These are phyloP conservation scores for Polypedilum pembai DNA, from an alignment of 1,140 invertebrate genomes.

Conservation along the genomic window DNA sequence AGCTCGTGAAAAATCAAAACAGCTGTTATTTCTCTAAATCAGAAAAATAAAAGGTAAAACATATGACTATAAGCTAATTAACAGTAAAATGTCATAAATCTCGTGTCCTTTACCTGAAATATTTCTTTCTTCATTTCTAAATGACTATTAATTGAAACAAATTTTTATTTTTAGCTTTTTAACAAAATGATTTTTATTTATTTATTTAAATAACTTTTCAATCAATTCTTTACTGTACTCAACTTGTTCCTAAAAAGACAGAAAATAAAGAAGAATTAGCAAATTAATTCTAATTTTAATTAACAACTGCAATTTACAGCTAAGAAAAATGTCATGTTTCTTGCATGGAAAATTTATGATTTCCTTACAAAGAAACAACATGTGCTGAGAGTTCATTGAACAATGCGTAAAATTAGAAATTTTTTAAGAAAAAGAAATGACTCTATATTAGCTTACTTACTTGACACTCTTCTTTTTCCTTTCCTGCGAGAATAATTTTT, in stretches of 20 bases:
- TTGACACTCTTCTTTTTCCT: background rate
- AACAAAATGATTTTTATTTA: no score
- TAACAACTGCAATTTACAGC: background rate
- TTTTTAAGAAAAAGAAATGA: background rate
- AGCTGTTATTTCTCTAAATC: no score
- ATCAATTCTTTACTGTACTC: background rate
- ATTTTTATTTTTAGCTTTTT: no score
- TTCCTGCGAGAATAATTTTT: background rate
- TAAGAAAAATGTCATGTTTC: background rate
- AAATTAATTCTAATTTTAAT: background rate
- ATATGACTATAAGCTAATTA: no score
- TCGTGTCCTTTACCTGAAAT: no score
- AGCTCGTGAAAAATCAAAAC: no score
- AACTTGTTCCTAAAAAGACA: slow-evolving; percentile 9
- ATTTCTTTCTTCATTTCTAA: no score
- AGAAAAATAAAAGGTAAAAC: no score
- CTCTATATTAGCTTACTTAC: background rate
- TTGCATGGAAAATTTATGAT: slow-evolving; percentile 23
- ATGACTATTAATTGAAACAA: no score
- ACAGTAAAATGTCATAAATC: no score
- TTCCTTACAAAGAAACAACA: background rate
- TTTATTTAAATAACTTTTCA: background rate
- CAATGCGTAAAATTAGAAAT: background rate
- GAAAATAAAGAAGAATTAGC: background rate
- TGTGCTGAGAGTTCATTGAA: slow-evolving; percentile 12